phyloP scores from a whole-genome alignment of 2,113 vertebrate species.

The Pterocles gutturalis region DNA sequence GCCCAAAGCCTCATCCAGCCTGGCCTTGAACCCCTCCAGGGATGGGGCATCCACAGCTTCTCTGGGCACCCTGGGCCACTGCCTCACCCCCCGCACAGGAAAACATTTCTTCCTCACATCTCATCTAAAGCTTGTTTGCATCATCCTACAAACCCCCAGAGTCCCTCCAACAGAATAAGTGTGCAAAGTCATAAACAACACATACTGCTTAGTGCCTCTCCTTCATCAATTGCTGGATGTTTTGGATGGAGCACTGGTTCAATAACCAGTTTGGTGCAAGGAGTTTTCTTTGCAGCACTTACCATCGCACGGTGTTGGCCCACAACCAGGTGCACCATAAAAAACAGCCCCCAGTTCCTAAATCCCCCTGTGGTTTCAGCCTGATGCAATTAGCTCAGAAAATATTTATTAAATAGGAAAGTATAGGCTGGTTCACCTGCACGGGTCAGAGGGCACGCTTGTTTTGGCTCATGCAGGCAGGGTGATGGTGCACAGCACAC shows the following conservation, averaged over 20 bases:
- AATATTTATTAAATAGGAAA: background rate
- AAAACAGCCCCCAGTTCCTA: background rate
- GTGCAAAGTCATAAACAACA: background rate
- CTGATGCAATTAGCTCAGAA: background rate
- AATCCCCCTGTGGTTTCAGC: background rate
- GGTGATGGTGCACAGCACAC: accelerated
- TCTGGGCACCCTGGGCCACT: too few relatives aligned
- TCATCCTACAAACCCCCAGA: background rate
- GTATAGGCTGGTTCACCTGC: background rate
- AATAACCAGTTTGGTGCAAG: background rate
- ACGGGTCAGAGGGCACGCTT: background rate
- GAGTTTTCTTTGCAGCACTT: background rate
- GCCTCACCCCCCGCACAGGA: too few relatives aligned
- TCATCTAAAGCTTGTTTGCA: background rate
- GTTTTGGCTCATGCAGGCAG: background rate
- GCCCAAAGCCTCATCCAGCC: too few relatives aligned
- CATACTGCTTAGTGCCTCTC: background rate
- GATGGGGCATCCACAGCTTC: too few relatives aligned
- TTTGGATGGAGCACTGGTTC: accelerated
- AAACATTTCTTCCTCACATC: too few relatives aligned
- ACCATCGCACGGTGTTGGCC: background rate
- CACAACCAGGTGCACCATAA: accelerated
- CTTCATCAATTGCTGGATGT: accelerated
- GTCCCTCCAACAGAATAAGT: background rate
- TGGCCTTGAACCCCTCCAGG: too few relatives aligned